Evolutionary conservation across 2,888 invertebrate species (phyloP), one percentile per base, ranked within the genome.

Genomic region (Dynastes maya): DNA sequence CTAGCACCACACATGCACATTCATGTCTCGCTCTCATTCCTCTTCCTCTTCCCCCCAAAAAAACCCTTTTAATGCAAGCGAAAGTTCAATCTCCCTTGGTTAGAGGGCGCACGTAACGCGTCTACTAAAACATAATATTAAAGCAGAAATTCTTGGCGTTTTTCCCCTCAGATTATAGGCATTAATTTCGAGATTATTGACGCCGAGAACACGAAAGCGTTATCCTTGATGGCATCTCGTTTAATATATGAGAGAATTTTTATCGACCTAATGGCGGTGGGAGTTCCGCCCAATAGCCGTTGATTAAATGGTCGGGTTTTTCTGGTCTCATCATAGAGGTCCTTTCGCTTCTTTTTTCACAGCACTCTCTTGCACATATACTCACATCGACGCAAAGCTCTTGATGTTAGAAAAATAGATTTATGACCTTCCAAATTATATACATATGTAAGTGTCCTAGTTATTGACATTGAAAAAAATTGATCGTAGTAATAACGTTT

Each of bases 111-210:
- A 37, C 61, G 61, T 27, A 11, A 22, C 9, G 13, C 29, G 63
- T 9, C 29, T 32, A 13, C 63, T 22, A 45, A 61, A 74, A 74
- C 72, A 61, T 74, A 49, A 74, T 40, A 74, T 61, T 74, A 74
- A 63, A 61, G 61, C 63, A 45, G 72, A 13, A 74, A 74, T 74
- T 74, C 72, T 61, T 22, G 45, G 61, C 45, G 61, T 61, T 74
- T 74, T 74, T 58, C 58, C 61, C 61, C 27, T 32, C 61, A 74
- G 72, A 74, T 74, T 74, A 74, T 74, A 49, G 63, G 72, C 72
- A 74, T 74, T 74, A 74, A 74, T 74, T 74, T 74, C 61, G 72
- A 74, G 72, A 74, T 74, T 74, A 74, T 74, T 74, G 72, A 74
- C 72, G 72, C 61, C 45, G 72, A 51, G 63, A 61, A 74, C 72